Evolutionary conservation across 1,140 invertebrate species (phyloP), one percentile per base, ranked within the genome.

Genomic region (Ceratosolen fusciceps): DNA sequence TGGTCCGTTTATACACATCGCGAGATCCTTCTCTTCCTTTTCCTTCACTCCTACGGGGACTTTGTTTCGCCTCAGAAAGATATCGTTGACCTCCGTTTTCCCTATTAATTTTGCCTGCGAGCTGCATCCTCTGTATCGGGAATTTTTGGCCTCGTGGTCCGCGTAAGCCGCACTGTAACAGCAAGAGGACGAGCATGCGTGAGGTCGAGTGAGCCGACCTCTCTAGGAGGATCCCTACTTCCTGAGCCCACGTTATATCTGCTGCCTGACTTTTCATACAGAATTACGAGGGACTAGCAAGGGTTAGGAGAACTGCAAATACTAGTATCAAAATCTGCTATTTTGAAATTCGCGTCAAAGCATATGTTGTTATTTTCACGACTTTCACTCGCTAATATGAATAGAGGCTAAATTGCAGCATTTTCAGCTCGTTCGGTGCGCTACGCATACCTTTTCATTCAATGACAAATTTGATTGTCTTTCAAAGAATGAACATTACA

Each of bases 1-100:
- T 87, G 85, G 84, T 87, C 85, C 81, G 34, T 62, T 72, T 26
- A 52, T 14, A 49, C 54, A 37, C 39, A 21, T 49, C 71, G 52
- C 68, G 37, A 67, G 54, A 52, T 56, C 19, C 70, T 49, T 70
- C 26, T 39, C 29, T n/a, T n/a, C n/a, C n/a, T 26, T 79, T 60
- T 54, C 56, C 54, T 49, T 75, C 54, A 34, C 77, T 79, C 49
- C 62, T 43, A 29, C 68, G 47, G 29, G 39, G 26, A 52, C 43
- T 39, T 34, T 65, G 29, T 56, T 58, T 71, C 56, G 8, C 54
- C 54, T 62, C 74, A 49, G 47, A 29, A 29, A 39, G 2, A n/a
- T 56, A 34, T 54, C 70, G 9, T n/a, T 8, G 70, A 2, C 14
- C 54, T 58, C 29, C n/a, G 7, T 29, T 54, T 78, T 73, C 75